Evolutionary conservation across 2,888 invertebrate genomes (phyloP).

Genomic region (Mesorhabditis spiculigera): DNA sequence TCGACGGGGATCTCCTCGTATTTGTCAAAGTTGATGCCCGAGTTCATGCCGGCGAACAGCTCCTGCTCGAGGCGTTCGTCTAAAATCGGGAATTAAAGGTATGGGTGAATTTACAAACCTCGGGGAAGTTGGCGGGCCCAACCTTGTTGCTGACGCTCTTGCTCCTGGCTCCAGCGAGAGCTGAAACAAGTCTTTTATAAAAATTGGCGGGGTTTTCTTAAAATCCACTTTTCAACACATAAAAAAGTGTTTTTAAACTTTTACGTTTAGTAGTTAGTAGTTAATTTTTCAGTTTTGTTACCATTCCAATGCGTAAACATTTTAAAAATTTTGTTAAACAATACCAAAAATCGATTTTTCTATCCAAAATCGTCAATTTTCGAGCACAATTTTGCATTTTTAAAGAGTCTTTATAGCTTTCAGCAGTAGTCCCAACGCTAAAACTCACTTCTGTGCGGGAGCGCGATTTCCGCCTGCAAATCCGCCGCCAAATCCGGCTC

Average conservation of each 20-base stretch:
- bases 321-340: too few relatives aligned
- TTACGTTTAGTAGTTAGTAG: too few relatives aligned
- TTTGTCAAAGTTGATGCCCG: constrained; percentile 99
- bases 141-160: constrained; percentile 8
- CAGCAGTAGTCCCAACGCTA: too few relatives aligned
- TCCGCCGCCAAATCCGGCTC: constrained; percentile 17
- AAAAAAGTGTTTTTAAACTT: too few relatives aligned
- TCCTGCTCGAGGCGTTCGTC: constrained; percentile 56
- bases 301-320: too few relatives aligned
- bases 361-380: too few relatives aligned
- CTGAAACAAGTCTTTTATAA: neutral
- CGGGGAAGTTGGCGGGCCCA: neutral
- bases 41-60: constrained; percentile 69
- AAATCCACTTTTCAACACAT: too few relatives aligned
- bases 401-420: neutral
- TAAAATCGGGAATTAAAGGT: constrained; percentile 6
- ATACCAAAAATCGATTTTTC: too few relatives aligned
- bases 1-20: constrained; percentile 99
- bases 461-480: constrained; percentile 22
- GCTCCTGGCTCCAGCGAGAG: neutral
- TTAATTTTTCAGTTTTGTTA: too few relatives aligned
- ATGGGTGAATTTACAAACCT: neutral
- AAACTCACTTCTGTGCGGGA: constrained; percentile 14
- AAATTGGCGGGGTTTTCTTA: too few relatives aligned
- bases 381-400: neutral